phyloP scores from a whole-genome alignment of 2,113 vertebrate genomes.

The Sander lucioperca region DNA sequence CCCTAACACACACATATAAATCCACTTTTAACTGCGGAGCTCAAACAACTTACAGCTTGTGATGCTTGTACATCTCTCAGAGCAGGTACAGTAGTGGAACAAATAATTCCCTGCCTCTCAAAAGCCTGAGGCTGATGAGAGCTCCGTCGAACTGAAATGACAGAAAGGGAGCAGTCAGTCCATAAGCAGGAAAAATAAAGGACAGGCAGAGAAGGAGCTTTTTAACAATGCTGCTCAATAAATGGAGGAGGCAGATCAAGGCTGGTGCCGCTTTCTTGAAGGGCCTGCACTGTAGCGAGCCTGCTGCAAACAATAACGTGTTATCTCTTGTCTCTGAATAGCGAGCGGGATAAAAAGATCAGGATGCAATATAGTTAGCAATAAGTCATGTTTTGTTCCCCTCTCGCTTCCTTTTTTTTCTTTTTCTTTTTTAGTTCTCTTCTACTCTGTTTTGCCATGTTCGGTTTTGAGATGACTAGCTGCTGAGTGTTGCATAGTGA shows the following conservation, averaged over 20 bases:
- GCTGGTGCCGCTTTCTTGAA: conserved; percentile 39
- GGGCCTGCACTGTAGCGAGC: conserved; percentile 10
- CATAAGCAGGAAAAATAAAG: conserved; percentile 19
- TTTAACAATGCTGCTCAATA: conserved; percentile 39
- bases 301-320: conserved; percentile 11
- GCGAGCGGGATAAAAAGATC: not conserved
- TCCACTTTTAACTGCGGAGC: not conserved
- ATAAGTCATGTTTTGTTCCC: conserved; percentile 17
- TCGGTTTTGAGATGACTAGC: not conserved
- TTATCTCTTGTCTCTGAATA: conserved; percentile 27
- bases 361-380: conserved; percentile 6
- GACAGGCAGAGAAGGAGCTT: conserved; percentile 17
- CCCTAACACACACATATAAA: not conserved
- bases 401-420: conserved; percentile 15
- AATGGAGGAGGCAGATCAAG: conserved; percentile 45
- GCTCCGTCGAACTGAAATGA: conserved; percentile 18
- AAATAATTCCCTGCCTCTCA: conserved; percentile 7
- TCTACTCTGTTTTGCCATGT: not conserved
- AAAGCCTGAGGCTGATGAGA: conserved; percentile 39
- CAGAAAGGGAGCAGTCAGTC: conserved; percentile 44
- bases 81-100: conserved; percentile 4
- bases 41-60: not conserved
- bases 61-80: not conserved
- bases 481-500: not conserved
- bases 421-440: not conserved